phyloP scores from a whole-genome alignment of 2,888 invertebrate species.

The Ormyrus rosae region DNA sequence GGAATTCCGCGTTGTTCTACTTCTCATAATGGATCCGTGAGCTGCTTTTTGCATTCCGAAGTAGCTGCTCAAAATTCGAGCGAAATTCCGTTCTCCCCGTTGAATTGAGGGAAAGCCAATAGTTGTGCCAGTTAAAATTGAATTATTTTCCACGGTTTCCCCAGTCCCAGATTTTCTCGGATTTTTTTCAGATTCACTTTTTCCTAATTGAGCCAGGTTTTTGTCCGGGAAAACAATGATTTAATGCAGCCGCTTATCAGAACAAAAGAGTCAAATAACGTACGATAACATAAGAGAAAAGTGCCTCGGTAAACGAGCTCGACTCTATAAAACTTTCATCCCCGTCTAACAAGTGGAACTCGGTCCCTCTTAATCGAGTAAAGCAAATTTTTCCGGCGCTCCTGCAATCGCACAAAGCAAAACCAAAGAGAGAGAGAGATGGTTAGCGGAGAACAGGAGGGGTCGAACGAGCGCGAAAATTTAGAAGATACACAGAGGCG shows the following conservation, averaged over 20 bases:
- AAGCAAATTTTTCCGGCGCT: conserved; percentile 9
- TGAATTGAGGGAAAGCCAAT: background rate
- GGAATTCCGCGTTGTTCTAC: background rate
- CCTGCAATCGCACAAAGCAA: background rate
- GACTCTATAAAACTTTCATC: conserved; percentile 5
- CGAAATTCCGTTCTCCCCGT: background rate
- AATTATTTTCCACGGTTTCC: too few relatives aligned
- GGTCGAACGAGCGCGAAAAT: background rate
- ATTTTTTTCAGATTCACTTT: too few relatives aligned
- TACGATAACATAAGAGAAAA: too few relatives aligned
- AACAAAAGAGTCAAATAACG: too few relatives aligned
- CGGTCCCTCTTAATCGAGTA: background rate
- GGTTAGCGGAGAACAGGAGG: too few relatives aligned
- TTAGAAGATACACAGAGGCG: conserved; percentile 20
- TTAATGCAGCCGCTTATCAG: background rate
- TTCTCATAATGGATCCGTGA: conserved; percentile 10
- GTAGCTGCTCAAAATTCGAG: background rate
- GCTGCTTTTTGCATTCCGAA: background rate
- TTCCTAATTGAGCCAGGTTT: too few relatives aligned
- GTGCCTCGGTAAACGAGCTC: background rate
- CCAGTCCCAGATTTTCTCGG: too few relatives aligned
- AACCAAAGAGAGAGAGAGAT: conserved; percentile 14
- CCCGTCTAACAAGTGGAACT: background rate
- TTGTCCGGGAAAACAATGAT: background rate
- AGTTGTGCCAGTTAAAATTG: too few relatives aligned